A percentile compares a stretch with the other conserved stretches of the same genome.
These are phyloP conservation scores for Clamator glandarius DNA, from an alignment of 2,797 vertebrate species.

Conservation along the genomic window DNA sequence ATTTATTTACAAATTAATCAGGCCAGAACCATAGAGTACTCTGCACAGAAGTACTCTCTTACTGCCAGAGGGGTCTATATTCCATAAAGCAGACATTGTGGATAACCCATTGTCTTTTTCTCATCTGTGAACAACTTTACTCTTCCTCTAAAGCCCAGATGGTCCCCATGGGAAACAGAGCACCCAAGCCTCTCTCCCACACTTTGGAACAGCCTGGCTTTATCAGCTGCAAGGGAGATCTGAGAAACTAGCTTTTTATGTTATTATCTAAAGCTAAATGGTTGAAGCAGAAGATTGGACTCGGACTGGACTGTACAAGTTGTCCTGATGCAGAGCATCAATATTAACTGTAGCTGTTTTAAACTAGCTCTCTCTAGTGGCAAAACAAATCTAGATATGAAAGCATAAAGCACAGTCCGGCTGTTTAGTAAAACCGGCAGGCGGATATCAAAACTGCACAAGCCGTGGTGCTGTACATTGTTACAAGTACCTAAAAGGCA, in stretches of 20 bases:
- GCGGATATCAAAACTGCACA: not conserved
- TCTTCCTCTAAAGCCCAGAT: not conserved
- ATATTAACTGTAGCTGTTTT: rapidly evolving
- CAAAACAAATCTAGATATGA: rapidly evolving
- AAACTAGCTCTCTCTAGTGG: not conserved
- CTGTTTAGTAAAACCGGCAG: not conserved
- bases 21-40: not conserved
- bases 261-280: not conserved
- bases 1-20: not conserved
- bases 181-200: not conserved
- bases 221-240: not conserved
- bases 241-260: not conserved
- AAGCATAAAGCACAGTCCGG: not conserved
- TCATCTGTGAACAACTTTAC: not conserved
- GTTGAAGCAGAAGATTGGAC: not conserved
- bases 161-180: not conserved
- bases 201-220: not conserved
- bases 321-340: not conserved
- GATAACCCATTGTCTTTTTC: not conserved
- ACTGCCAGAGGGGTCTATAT: not conserved
- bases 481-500: not conserved
- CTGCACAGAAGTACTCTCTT: not conserved
- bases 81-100: not conserved
- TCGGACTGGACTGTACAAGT: not conserved
- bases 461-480: not conserved